These are phyloP conservation scores for Caenorhabditis sp. DNA, from an alignment of 2,888 invertebrate genomes.

Conservation along the genomic window DNA sequence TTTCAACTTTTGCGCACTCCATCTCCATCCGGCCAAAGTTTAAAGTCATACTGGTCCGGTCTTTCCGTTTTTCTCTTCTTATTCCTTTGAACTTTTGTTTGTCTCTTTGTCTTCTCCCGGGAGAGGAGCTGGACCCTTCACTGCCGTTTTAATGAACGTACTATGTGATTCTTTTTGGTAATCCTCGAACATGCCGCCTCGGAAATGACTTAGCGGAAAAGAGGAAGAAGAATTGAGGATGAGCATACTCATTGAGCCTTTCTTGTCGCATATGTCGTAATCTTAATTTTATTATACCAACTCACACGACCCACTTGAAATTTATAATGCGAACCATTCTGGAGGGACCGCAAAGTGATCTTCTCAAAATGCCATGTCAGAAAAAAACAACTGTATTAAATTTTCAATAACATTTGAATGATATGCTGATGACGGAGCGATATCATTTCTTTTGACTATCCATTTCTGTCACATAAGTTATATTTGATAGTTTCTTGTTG, in stretches of 20 bases:
- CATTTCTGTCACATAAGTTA: no score
- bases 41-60: constrained; percentile 33
- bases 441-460: no score
- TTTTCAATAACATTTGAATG: no score
- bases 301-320: constrained; percentile 40
- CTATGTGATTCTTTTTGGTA: constrained; percentile 28
- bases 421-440: no score
- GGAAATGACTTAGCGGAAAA: constrained; percentile 49
- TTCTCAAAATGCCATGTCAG: no score
- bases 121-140: not conserved
- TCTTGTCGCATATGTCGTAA: constrained; percentile 61
- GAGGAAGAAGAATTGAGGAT: constrained; percentile 38
- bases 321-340: constrained; percentile 23
- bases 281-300: constrained; percentile 60
- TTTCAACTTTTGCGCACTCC: constrained; percentile 63
- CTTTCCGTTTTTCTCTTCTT: not conserved
- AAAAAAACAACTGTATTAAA: no score
- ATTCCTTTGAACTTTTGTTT: not conserved
- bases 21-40: constrained; percentile 43
- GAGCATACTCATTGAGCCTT: constrained; percentile 24
- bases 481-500: no score
- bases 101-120: no score
- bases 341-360: no score
- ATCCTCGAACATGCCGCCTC: constrained; percentile 28
- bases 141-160: constrained; percentile 42